Evolutionary conservation across 2,113 vertebrate species (phyloP).

Genomic region (Pitta sordida): DNA sequence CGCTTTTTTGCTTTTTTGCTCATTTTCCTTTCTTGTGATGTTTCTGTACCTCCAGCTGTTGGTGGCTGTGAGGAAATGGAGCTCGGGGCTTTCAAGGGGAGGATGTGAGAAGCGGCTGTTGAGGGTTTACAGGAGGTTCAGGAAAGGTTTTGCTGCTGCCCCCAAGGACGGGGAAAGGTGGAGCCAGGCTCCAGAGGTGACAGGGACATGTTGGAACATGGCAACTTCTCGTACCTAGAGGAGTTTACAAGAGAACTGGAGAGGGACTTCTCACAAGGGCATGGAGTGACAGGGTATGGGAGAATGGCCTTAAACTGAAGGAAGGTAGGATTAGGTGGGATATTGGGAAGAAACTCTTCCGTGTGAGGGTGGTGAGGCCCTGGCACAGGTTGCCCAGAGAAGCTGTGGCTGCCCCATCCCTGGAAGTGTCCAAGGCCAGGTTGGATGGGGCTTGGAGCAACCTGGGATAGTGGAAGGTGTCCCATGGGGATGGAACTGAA

Average conservation of each 20-base stretch:
- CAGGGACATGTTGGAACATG: fast-evolving
- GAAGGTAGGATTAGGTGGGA: background rate
- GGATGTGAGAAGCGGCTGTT: background rate
- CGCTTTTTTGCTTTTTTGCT: background rate
- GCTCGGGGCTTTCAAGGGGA: background rate
- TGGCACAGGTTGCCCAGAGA: background rate
- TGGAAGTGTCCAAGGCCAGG: background rate
- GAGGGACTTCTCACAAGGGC: background rate
- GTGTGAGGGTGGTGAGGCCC: background rate
- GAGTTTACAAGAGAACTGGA: background rate
- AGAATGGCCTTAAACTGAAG: background rate
- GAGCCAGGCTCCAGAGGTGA: background rate
- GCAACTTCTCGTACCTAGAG: background rate
- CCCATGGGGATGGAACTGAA: too few relatives aligned
- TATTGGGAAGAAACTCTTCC: background rate
- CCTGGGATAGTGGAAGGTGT: background rate
- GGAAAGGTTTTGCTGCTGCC: background rate
- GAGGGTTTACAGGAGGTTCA: background rate
- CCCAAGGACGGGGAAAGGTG: background rate
- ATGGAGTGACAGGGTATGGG: background rate
- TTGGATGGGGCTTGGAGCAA: too few relatives aligned
- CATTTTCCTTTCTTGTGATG: background rate
- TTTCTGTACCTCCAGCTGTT: background rate
- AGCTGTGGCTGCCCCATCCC: background rate
- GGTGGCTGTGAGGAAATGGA: background rate